Percentiles rank a stretch among this genome's conserved stretches.
These are phyloP conservation scores for Drosophila dunni DNA, from an alignment of 1,140 invertebrate genomes.

Conservation along the genomic window DNA sequence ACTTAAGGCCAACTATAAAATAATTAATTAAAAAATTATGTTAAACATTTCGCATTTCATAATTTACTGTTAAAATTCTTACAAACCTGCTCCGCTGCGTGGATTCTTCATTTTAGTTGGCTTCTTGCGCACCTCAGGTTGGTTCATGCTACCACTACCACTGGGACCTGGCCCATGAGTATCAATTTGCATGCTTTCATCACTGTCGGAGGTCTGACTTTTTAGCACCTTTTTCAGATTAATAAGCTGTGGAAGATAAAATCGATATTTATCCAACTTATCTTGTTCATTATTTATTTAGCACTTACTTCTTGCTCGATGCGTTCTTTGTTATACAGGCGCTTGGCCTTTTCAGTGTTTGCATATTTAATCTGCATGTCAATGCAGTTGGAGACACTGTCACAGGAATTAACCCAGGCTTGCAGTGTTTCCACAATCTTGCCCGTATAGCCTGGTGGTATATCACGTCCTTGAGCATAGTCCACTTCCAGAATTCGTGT, in stretches of 20 bases:
- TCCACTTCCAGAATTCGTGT: conserved; percentile 97
- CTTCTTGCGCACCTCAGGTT: conserved; percentile 78
- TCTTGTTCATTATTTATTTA: neutral
- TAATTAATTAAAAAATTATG: neutral
- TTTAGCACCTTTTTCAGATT: conserved; percentile 94
- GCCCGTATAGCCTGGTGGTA: conserved; percentile 91
- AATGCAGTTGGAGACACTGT: conserved; percentile 93
- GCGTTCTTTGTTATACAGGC: conserved; percentile 91
- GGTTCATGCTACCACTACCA: conserved; percentile 53
- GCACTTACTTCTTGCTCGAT: conserved; percentile 93
- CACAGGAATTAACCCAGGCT: conserved; percentile 96
- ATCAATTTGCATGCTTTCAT: conserved; percentile 87
- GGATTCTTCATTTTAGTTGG: conserved; percentile 72
- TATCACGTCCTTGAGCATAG: conserved; percentile 96
- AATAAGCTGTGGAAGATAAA: conserved; percentile 86
- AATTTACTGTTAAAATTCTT: no score
- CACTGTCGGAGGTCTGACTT: conserved; percentile 88
- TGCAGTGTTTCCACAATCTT: conserved; percentile 92
- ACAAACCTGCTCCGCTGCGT: conserved; percentile 68
- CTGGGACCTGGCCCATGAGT: conserved; percentile 82
- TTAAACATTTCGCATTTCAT: neutral
- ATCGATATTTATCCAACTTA: neutral
- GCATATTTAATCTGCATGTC: conserved; percentile 95
- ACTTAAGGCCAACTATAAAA: conserved; percentile 65
- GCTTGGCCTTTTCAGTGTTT: conserved; percentile 93